Evolutionary conservation across 1,140 invertebrate species (phyloP).

Genomic region (Philopotamus ludificatus): DNA sequence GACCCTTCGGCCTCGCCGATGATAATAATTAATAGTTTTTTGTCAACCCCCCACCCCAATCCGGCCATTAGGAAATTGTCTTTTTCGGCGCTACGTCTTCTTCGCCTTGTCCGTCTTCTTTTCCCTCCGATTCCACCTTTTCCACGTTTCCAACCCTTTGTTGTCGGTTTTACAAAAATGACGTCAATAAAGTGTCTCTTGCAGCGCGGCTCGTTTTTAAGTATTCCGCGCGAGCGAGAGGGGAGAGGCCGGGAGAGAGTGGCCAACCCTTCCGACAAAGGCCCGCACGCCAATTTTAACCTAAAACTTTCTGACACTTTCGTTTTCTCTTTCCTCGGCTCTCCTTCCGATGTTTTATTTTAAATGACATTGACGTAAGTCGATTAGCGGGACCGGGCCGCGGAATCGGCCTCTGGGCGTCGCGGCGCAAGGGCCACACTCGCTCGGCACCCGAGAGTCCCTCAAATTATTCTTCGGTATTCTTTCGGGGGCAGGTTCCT

Average conservation of each 20-base stretch:
- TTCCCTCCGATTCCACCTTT: conserved; percentile 15
- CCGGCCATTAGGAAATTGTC: not conserved
- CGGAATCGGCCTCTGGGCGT: conserved; percentile 24
- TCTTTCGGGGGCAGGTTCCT: conserved; percentile 25
- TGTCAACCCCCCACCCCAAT: too few species aligned
- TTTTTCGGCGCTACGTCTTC: conserved; percentile 2
- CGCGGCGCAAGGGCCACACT: conserved; percentile 15
- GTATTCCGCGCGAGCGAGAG: not conserved
- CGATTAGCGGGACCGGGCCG: conserved; percentile 32
- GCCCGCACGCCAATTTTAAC: conserved; percentile 39
- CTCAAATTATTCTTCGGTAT: conserved; percentile 31
- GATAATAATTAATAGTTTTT: too few species aligned
- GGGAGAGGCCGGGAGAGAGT: not conserved
- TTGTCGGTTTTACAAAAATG: conserved; percentile 24
- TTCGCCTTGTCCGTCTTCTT: not conserved
- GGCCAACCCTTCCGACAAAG: conserved; percentile 38
- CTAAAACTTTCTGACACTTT: conserved; percentile 43
- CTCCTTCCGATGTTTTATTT: conserved; percentile 41
- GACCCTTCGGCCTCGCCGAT: too few species aligned
- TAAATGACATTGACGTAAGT: conserved; percentile 42
- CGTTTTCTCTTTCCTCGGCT: conserved; percentile 33
- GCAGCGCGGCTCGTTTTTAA: conserved; percentile 16
- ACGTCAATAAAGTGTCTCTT: conserved; percentile 30
- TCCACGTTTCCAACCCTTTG: conserved; percentile 6
- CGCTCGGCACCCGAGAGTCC: not conserved